Percentiles rank a stretch among this genome's conserved stretches.
These are phyloP conservation scores for Sesamia inferens DNA, from an alignment of 2,888 invertebrate species.

Conservation along the genomic window DNA sequence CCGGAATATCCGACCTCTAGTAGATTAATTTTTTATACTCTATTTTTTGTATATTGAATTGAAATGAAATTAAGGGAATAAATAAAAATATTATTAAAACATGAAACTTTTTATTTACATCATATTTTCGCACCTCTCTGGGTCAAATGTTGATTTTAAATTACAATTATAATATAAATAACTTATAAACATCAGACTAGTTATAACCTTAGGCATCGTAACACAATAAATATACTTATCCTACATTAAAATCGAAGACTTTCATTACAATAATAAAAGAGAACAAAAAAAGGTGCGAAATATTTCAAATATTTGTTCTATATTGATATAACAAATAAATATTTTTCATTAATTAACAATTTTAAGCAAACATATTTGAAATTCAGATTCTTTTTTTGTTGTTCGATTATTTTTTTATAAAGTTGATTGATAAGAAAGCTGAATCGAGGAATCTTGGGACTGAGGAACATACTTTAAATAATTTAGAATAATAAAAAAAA, in stretches of 20 bases:
- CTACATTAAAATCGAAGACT: slow-evolving; percentile 21
- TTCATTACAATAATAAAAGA: slow-evolving; percentile 16
- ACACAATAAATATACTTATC: slow-evolving; percentile 44
- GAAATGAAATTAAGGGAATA: neutral
- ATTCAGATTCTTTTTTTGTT: slow-evolving; percentile 36
- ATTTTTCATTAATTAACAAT: slow-evolving; percentile 3
- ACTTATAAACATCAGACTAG: slow-evolving; percentile 37
- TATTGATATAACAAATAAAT: too few species aligned
- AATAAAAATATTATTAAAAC: slow-evolving; percentile 34
- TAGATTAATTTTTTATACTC: too few species aligned
- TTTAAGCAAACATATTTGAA: slow-evolving; percentile 38
- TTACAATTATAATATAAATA: slow-evolving; percentile 19
- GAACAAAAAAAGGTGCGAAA: slow-evolving; percentile 35
- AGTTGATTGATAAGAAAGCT: slow-evolving; percentile 29
- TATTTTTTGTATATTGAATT: neutral
- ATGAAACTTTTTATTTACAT: slow-evolving; percentile 60
- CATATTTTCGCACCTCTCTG: slow-evolving; percentile 38
- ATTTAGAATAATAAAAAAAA: neutral
- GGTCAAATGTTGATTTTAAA: slow-evolving; percentile 27
- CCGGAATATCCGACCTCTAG: too few species aligned
- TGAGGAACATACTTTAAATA: slow-evolving; percentile 21
- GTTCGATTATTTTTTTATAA: slow-evolving; percentile 5
- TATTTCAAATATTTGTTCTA: slow-evolving; percentile 33
- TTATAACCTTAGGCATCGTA: slow-evolving; percentile 8
- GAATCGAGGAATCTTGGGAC: slow-evolving; percentile 49